Percentiles rank a stretch among this genome's conserved stretches.
Conservation (phyloP, 2,113 vertebrate genomes). For the Pachyramphus minor region DNA sequence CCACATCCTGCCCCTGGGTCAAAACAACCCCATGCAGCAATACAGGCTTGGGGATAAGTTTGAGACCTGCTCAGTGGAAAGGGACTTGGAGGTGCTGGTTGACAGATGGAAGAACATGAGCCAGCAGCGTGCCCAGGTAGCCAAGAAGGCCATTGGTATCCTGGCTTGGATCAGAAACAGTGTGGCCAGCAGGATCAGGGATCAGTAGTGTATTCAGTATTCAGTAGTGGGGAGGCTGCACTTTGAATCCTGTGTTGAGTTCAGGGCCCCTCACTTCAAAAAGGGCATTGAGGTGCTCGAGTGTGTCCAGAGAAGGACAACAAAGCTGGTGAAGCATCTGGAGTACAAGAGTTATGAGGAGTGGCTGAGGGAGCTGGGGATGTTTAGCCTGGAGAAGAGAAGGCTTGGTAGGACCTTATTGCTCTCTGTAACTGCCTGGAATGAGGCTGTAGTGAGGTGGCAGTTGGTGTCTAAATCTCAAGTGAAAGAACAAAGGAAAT, state of each 20-base stretch:
- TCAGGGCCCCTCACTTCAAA: background rate
- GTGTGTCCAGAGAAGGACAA: background rate
- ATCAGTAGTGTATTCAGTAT: no score
- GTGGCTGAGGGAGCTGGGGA: background rate
- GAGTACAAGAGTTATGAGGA: background rate
- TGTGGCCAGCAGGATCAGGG: background rate
- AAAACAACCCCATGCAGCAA: background rate
- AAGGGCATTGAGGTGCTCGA: background rate
- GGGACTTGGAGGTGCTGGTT: background rate
- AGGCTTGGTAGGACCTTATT: background rate
- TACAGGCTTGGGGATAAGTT: background rate
- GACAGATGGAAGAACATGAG: accelerated
- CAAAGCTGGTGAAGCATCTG: background rate
- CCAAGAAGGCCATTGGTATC: background rate
- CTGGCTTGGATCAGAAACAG: background rate
- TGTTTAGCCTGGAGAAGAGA: background rate
- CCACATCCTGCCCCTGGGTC: background rate
- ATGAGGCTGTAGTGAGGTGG: background rate
- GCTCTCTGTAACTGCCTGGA: background rate
- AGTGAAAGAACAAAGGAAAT: background rate
- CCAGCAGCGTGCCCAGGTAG: background rate
- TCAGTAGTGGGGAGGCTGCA: background rate
- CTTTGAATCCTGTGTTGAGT: background rate
- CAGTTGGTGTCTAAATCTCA: background rate
- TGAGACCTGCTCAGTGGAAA: background rate